A percentile compares a stretch with the other conserved stretches of the same genome.
Conservation (phyloP, 1,140 invertebrate genomes). For the Pseudobourletiella spinata region DNA sequence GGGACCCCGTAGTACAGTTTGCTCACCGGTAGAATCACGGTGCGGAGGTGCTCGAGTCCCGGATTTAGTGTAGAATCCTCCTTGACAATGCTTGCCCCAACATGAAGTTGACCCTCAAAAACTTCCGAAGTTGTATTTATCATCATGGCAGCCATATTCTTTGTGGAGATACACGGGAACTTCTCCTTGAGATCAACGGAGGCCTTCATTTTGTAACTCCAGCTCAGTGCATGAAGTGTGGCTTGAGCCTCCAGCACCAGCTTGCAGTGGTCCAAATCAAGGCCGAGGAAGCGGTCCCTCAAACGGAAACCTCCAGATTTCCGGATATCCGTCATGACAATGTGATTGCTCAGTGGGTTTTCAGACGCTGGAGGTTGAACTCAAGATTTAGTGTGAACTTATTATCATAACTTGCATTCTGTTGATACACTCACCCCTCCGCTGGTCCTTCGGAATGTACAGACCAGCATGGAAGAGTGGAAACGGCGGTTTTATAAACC, state of each 20-base stretch:
- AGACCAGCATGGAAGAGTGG: neutral
- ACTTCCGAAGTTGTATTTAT: neutral
- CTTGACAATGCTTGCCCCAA: neutral
- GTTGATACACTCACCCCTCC: neutral
- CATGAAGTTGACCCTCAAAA: neutral
- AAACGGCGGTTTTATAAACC: slow-evolving; percentile 13
- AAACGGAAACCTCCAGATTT: slow-evolving; percentile 47
- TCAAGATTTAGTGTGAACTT: no score
- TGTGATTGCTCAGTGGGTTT: slow-evolving; percentile 39
- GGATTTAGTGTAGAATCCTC: neutral
- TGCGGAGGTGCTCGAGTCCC: neutral
- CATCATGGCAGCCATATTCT: neutral
- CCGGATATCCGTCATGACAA: slow-evolving; percentile 22
- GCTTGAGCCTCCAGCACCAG: slow-evolving; percentile 53
- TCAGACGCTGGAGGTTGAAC: no score
- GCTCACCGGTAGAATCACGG: neutral
- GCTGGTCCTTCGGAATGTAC: slow-evolving; percentile 4
- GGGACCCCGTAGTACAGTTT: neutral
- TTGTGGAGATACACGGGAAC: neutral
- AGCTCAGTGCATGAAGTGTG: slow-evolving; percentile 56
- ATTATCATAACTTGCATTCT: no score
- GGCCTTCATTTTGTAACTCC: slow-evolving; percentile 56
- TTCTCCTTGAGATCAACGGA: slow-evolving; percentile 31
- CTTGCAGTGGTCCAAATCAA: slow-evolving; percentile 46
- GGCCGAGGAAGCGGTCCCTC: slow-evolving; percentile 45